Conservation (phyloP, 2,113 vertebrate genomes). For the Labeo rohita region DNA sequence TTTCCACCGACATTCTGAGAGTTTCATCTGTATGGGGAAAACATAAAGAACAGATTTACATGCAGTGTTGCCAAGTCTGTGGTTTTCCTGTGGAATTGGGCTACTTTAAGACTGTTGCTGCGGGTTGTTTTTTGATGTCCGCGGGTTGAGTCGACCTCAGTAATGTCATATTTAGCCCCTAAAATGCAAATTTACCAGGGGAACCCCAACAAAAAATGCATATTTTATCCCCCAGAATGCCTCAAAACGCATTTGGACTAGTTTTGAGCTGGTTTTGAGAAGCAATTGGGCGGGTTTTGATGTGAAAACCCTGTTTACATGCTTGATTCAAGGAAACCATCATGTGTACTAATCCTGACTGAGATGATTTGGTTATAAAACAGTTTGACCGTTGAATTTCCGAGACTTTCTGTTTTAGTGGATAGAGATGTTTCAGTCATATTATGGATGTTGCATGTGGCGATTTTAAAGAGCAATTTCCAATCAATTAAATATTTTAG, state of each 20-base stretch:
- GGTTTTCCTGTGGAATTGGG: too few species aligned
- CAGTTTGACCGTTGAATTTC: neutral
- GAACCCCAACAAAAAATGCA: too few species aligned
- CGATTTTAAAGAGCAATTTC: neutral
- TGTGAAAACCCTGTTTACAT: too few species aligned
- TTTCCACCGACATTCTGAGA: slow-evolving; percentile 65
- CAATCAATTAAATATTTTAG: neutral
- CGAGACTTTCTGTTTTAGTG: neutral
- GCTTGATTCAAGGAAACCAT: neutral
- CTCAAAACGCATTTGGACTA: too few species aligned
- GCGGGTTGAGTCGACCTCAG: too few species aligned
- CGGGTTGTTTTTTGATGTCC: too few species aligned
- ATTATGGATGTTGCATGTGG: neutral
- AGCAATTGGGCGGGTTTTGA: too few species aligned
- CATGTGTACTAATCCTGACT: neutral
- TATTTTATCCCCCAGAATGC: too few species aligned
- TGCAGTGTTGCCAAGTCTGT: neutral
- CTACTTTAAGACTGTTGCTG: too few species aligned
- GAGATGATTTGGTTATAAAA: neutral
- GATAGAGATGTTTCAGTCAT: neutral
- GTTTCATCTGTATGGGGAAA: slow-evolving; percentile 57
- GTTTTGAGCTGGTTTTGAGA: too few species aligned
- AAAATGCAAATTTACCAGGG: too few species aligned
- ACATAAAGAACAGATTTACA: neutral
- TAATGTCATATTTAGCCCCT: too few species aligned